These are phyloP conservation scores for Lucifuga dentata DNA, from an alignment of 2,113 vertebrate species.

Conservation along the genomic window DNA sequence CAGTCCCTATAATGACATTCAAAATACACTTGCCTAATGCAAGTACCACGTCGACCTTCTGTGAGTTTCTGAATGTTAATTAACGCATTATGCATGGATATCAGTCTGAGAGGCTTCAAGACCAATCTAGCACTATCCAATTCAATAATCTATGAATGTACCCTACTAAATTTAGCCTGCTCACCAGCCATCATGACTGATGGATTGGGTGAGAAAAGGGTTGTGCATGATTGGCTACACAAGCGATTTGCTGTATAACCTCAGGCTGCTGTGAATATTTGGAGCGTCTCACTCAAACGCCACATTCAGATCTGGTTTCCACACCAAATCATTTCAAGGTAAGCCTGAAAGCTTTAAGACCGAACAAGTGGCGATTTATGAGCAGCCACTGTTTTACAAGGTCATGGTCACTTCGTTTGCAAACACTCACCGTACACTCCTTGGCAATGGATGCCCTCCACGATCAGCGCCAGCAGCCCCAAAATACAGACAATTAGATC, in stretches of 20 bases:
- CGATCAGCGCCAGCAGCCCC: constrained; percentile 88
- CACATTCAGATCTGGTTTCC: constrained; percentile 37
- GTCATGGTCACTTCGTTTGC: constrained; percentile 73
- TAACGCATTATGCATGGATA: neutral
- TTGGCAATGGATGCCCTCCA: constrained; percentile 88
- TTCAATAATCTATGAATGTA: constrained; percentile 27
- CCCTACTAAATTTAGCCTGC: constrained; percentile 46
- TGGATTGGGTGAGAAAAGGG: constrained; percentile 58
- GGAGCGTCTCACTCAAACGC: constrained; percentile 42
- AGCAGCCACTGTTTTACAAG: constrained; percentile 71
- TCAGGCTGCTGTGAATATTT: constrained; percentile 41
- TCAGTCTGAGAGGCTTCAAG: constrained; percentile 3
- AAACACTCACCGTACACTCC: constrained; percentile 94
- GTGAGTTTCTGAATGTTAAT: constrained; percentile 4
- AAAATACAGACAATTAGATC: constrained; percentile 89
- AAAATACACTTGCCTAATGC: constrained; percentile 6
- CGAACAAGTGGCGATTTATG: constrained; percentile 8
- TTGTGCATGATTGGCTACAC: constrained; percentile 62
- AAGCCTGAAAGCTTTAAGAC: neutral
- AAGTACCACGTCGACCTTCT: constrained; percentile 11
- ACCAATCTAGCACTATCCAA: constrained; percentile 9
- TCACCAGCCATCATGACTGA: constrained; percentile 51
- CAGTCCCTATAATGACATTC: constrained; percentile 36
- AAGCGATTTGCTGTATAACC: constrained; percentile 56
- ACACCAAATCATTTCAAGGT: neutral